These are phyloP conservation scores for Mirza zaza DNA, from an alignment of 2,113 vertebrate genomes.

Conservation along the genomic window DNA sequence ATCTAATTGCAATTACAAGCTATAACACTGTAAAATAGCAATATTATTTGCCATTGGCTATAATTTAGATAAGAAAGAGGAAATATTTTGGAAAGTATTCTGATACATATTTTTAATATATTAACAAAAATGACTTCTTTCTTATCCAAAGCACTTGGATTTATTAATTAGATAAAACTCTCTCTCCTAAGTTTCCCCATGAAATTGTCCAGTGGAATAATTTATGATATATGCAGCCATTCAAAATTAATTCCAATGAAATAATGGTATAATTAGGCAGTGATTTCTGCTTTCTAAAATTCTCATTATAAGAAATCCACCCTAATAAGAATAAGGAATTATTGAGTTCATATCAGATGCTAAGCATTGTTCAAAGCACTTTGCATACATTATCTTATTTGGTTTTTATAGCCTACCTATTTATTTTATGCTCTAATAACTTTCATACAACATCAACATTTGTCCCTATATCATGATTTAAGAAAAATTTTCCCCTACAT, in stretches of 20 bases:
- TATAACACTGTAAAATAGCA: background rate
- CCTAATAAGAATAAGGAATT: slow-evolving; percentile 52
- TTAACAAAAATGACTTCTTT: background rate
- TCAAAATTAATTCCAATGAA: slow-evolving; percentile 54
- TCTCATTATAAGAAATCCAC: slow-evolving; percentile 32
- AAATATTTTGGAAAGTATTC: background rate
- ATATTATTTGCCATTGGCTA: background rate
- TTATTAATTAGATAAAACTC: background rate
- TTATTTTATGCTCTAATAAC: background rate
- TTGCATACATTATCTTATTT: background rate
- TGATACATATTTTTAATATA: background rate
- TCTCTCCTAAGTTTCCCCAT: background rate
- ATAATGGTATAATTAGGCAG: slow-evolving; percentile 35
- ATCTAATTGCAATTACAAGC: background rate
- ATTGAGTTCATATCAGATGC: background rate
- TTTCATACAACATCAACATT: background rate
- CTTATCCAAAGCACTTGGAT: background rate
- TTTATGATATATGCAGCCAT: slow-evolving; percentile 10
- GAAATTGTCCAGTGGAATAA: slow-evolving; percentile 15
- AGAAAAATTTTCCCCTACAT: background rate
- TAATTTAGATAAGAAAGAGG: background rate
- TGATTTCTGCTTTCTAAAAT: slow-evolving; percentile 8
- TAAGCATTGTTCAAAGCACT: background rate
- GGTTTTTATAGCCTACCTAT: background rate
- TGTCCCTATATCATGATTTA: background rate